Conservation (phyloP, 2,113 vertebrate genomes). For the Melanostigma gelatinosum region DNA sequence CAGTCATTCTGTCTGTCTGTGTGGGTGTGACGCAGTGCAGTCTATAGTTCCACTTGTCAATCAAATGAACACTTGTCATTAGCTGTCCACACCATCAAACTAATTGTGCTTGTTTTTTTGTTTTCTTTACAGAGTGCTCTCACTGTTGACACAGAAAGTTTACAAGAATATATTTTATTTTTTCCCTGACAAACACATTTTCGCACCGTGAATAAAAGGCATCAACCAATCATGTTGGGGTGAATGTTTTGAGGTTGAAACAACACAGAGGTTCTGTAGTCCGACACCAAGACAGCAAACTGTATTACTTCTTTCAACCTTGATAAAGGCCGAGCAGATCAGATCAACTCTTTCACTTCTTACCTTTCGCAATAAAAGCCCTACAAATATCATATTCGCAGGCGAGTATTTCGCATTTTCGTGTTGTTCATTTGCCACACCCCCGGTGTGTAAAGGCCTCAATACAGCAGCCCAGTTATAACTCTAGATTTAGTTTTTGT, state of each 20-base stretch:
- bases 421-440: not conserved
- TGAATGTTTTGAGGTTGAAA: not conserved
- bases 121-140: not conserved
- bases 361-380: too few relatives aligned
- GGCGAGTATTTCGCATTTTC: not conserved
- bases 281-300: too few relatives aligned
- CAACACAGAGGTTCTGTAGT: not conserved
- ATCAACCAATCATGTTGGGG: too few relatives aligned
- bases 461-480: not conserved
- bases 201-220: too few relatives aligned
- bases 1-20: constrained; percentile 22
- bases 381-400: not conserved
- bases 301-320: not conserved
- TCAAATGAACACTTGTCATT: constrained; percentile 11
- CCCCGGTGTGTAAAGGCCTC: not conserved
- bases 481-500: not conserved
- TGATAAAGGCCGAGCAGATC: not conserved
- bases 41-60: constrained; percentile 17
- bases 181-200: not conserved
- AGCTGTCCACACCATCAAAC: not conserved
- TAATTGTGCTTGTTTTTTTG: not conserved
- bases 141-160: not conserved
- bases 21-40: constrained; percentile 24
- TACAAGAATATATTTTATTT: not conserved
- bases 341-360: not conserved